Conservation (phyloP, 2,888 invertebrate species). For the Noctua pronuba region DNA sequence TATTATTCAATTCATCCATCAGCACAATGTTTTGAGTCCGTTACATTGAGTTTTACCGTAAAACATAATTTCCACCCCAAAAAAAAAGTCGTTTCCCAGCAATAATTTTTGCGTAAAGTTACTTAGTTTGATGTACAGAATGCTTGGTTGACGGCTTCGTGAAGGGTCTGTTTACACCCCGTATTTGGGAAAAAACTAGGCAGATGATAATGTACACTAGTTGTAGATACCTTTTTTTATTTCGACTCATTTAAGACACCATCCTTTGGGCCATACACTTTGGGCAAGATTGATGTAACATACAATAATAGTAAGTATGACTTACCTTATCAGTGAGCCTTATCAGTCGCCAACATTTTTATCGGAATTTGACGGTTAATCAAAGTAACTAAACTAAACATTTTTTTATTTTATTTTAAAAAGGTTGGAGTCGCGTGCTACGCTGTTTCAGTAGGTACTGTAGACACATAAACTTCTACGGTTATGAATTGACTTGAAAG, state of each 20-base stretch:
- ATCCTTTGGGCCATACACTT: neutral
- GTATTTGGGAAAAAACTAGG: neutral
- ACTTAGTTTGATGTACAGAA: no score
- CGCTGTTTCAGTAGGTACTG: neutral
- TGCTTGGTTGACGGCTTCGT: no score
- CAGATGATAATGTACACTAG: neutral
- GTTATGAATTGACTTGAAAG: no score
- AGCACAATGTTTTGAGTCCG: no score
- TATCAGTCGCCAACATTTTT: constrained; percentile 17
- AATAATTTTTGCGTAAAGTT: no score
- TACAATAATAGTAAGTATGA: constrained; percentile 12
- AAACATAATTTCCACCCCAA: no score
- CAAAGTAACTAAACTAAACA: neutral
- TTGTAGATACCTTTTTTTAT: no score
- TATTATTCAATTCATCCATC: no score
- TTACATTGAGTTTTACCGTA: no score
- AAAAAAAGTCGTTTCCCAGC: no score
- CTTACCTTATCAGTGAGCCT: neutral
- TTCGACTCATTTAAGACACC: neutral
- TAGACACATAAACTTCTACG: neutral
- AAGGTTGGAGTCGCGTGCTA: constrained; percentile 29
- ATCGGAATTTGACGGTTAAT: constrained; percentile 18
- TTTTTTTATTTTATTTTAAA: constrained; percentile 1
- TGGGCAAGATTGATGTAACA: constrained; percentile 28
- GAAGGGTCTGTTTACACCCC: no score